A percentile compares a stretch with the other conserved stretches of the same genome.
Evolutionary conservation across 2,888 invertebrate species (phyloP).

Genomic region (Eugnorisma glareosa): DNA sequence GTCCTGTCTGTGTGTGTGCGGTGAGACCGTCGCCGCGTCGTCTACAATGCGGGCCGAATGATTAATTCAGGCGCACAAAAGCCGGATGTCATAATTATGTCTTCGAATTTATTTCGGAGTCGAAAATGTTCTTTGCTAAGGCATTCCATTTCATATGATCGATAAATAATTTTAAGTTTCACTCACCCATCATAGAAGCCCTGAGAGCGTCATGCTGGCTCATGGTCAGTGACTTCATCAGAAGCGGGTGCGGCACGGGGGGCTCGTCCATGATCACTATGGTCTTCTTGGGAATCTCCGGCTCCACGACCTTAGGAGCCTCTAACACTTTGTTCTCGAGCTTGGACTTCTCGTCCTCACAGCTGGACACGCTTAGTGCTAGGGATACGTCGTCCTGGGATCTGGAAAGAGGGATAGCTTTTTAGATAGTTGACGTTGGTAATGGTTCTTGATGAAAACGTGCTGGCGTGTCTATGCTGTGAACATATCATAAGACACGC

Average conservation of each 20-base stretch:
- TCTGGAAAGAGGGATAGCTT: slow-evolving; percentile 68
- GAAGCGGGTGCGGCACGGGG: slow-evolving; percentile 85
- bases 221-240: slow-evolving; percentile 87
- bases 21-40: not conserved
- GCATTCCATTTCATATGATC: not conserved
- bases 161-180: not conserved
- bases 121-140: not conserved
- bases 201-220: slow-evolving; percentile 86
- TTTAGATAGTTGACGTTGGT: not conserved
- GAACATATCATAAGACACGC: not conserved
- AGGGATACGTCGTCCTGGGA: slow-evolving; percentile 89
- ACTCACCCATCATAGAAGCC: slow-evolving; percentile 86
- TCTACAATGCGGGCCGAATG: not conserved
- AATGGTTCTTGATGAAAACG: not conserved
- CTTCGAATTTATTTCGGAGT: not conserved
- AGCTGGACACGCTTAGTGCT: slow-evolving; percentile 88
- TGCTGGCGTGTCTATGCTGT: too few species aligned
- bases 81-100: not conserved
- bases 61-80: not conserved
- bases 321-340: slow-evolving; percentile 76
- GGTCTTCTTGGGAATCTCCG: slow-evolving; percentile 83
- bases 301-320: slow-evolving; percentile 68
- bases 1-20: not conserved
- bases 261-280: slow-evolving; percentile 86
- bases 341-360: slow-evolving; percentile 88